Evolutionary conservation across 1,140 invertebrate species (phyloP), one percentile per base, ranked within the genome.

Genomic region (Ooceraea biroi): DNA sequence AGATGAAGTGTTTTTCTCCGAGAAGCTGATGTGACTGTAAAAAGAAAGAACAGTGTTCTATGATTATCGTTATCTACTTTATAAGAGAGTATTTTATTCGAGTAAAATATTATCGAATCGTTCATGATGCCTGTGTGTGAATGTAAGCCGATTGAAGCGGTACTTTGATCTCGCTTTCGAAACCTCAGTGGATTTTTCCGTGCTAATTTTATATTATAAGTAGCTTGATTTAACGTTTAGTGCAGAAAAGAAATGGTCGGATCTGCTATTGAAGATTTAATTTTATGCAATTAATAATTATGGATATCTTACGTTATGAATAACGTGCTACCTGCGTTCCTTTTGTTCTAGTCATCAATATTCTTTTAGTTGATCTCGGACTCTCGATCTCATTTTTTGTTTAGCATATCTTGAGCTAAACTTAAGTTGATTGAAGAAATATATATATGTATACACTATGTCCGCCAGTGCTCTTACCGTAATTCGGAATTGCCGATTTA

Each of bases 51-150:
- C 83, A 85, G 36, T 77, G 60, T 60, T 36, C 58, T 27, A 76
- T 78, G 68, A 86, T 88, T 88, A 90, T 93, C 91, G 92, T 93
- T 93, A 93, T 90, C 90, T 93, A 93, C 89, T 93, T 93, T 93
- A 73, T 93, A 93, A 93, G 93, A 92, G 78, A 93, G 88, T 91
- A 89, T 86, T 93, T 84, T 91, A 89, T 91, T 84, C 83, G 44
- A 50, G 61, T 74, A 63, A 65, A 84, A 82, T 85, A 61, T 36
- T 7, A 36, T 66, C 30, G n/a, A 30, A 71, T 57, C 30, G 71
- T 36, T 69, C 88, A 78, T 27, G 82, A 74, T 41, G 17, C 69
- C 73, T 84, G 87, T 5, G 87, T 5, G n/a, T 57, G 36, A 3
- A 3, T 36, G 44, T 87, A 83, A 50, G 12, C 30, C 4, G 11